Evolutionary conservation across 1,140 invertebrate species (phyloP).

Genomic region (Eumeta japonica): DNA sequence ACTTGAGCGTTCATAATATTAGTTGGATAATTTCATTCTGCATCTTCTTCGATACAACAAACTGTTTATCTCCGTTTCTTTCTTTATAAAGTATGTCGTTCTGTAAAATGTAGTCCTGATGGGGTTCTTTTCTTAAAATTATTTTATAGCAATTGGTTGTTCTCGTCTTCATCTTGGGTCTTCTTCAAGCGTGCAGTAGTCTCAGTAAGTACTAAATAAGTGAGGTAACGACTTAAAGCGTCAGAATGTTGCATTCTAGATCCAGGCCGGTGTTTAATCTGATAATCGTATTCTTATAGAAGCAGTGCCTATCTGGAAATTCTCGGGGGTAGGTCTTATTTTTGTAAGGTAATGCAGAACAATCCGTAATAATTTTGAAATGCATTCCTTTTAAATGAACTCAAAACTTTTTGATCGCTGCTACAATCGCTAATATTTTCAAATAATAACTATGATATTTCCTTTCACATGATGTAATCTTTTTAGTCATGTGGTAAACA

Average conservation of each 20-base stretch:
- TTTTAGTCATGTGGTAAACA: too few species aligned
- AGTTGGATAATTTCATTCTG: constrained; percentile 24
- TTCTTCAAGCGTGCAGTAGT: constrained; percentile 11
- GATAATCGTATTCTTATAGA: constrained; percentile 32
- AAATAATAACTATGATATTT: too few species aligned
- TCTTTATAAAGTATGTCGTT: constrained; percentile 19
- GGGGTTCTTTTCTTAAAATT: constrained; percentile 13
- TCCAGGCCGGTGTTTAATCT: constrained; percentile 25
- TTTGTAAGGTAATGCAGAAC: constrained; percentile 40
- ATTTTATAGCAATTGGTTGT: constrained; percentile 24
- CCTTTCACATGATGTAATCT: constrained; percentile 36
- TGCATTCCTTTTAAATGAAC: constrained; percentile 48
- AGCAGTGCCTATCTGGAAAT: constrained; percentile 29
- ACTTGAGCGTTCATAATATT: too few species aligned
- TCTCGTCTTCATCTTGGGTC: constrained; percentile 19
- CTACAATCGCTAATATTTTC: constrained; percentile 55
- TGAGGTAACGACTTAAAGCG: constrained; percentile 35
- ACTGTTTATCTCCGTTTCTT: constrained; percentile 13
- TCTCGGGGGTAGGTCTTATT: constrained; percentile 27
- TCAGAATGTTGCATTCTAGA: constrained; percentile 41
- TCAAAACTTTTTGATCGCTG: constrained; percentile 52
- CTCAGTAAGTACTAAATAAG: constrained; percentile 11
- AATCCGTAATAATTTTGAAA: constrained; percentile 25
- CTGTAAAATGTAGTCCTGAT: constrained; percentile 18
- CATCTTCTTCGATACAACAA: constrained; percentile 26